Conservation (phyloP, 2,888 invertebrate genomes). For the Anodontia alba region DNA sequence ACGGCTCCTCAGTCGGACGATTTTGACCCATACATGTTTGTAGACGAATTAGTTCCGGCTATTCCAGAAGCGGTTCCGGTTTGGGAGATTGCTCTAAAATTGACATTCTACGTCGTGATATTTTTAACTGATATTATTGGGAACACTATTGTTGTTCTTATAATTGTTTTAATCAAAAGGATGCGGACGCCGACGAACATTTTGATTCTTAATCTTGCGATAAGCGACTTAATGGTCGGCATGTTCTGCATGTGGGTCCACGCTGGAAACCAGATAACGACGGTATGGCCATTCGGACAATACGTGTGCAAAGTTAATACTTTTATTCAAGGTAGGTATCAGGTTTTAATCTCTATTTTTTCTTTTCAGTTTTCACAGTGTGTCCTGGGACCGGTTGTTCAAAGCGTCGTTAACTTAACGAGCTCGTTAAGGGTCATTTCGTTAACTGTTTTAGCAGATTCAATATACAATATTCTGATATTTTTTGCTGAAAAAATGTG, state of each 20-base stretch:
- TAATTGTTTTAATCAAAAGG: slow-evolving; percentile 69
- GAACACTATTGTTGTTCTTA: slow-evolving; percentile 75
- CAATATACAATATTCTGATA: too few species aligned
- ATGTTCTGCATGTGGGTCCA: slow-evolving; percentile 82
- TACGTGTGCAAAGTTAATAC: slow-evolving; percentile 77
- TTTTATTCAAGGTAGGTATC: slow-evolving; percentile 77
- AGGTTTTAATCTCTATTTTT: too few species aligned
- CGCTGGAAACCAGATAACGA: slow-evolving; percentile 73
- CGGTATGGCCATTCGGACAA: slow-evolving; percentile 77
- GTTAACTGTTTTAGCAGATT: too few species aligned
- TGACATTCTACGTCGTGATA: slow-evolving; percentile 74
- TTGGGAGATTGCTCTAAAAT: slow-evolving; percentile 73
- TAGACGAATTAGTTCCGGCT: slow-evolving; percentile 23
- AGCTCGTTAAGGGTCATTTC: too few species aligned
- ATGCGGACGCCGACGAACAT: slow-evolving; percentile 78
- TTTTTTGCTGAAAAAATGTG: too few species aligned
- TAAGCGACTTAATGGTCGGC: slow-evolving; percentile 79
- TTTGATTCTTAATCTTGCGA: slow-evolving; percentile 78
- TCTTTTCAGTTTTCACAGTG: too few species aligned
- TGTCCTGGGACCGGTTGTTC: too few species aligned
- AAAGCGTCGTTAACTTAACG: too few species aligned
- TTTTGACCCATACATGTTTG: slow-evolving; percentile 33
- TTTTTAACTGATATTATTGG: slow-evolving; percentile 76
- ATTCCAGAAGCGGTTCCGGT: slow-evolving; percentile 45
- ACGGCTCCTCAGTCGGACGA: neutral